Evolutionary conservation across 2,888 invertebrate genomes (phyloP).

Genomic region (Omphaloscelis lunosa): DNA sequence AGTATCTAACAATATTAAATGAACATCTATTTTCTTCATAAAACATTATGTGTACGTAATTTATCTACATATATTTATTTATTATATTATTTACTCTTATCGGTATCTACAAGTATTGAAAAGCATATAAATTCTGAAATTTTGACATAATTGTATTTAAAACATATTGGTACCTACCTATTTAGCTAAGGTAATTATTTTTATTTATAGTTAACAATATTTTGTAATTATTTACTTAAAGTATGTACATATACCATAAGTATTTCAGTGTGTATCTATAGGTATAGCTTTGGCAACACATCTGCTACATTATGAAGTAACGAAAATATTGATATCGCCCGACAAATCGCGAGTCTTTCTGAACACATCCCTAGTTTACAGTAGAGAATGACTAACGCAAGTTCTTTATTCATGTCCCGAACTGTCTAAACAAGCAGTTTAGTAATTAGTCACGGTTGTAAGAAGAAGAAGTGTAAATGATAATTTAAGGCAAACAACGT

Average conservation of each 20-base stretch:
- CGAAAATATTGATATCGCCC: background rate
- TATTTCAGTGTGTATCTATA: conserved; percentile 12
- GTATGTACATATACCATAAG: conserved; percentile 27
- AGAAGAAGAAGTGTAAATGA: background rate
- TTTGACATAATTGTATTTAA: background rate
- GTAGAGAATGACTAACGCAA: background rate
- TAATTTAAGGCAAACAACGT: background rate
- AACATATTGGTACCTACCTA: background rate
- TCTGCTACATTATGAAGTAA: too few species aligned
- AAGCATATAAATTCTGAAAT: background rate
- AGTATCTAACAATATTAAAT: background rate
- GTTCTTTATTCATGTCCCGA: background rate
- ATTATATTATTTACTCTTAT: conserved; percentile 25
- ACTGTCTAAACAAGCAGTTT: background rate
- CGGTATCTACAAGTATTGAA: conserved; percentile 9
- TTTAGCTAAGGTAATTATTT: background rate
- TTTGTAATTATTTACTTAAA: background rate
- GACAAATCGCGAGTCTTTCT: background rate
- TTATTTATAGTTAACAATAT: background rate
- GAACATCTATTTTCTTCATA: background rate
- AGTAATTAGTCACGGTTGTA: too few species aligned
- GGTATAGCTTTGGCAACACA: conserved; percentile 14
- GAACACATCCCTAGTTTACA: background rate
- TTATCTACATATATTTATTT: background rate
- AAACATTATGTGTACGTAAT: background rate